These are phyloP conservation scores for Agelaius phoeniceus DNA, from an alignment of 2,113 vertebrate genomes.

Conservation along the genomic window DNA sequence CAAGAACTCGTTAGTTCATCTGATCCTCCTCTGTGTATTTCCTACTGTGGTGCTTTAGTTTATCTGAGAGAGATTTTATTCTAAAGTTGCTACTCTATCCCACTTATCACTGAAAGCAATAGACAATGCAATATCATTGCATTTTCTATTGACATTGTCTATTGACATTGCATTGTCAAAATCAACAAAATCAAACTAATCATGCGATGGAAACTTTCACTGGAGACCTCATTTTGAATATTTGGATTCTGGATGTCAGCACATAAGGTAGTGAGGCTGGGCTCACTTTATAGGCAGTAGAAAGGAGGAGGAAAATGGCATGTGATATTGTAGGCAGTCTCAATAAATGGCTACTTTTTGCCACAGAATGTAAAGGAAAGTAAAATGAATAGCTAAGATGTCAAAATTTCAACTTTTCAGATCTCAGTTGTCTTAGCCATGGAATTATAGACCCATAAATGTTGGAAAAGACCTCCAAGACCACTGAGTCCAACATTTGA, in stretches of 20 bases:
- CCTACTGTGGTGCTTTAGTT: neutral
- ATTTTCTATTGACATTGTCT: neutral
- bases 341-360: neutral
- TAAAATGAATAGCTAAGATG: neutral
- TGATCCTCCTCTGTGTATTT: neutral
- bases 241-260: neutral
- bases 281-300: neutral
- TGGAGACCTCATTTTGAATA: neutral
- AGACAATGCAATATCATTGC: neutral
- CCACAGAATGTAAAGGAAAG: neutral
- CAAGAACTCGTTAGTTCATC: fast-evolving
- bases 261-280: neutral
- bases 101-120: neutral
- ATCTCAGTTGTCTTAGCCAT: neutral
- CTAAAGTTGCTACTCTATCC: neutral
- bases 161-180: neutral
- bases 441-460: neutral
- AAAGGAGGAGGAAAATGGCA: neutral
- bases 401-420: neutral
- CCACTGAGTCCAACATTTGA: neutral
- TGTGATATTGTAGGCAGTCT: neutral
- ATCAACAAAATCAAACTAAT: neutral
- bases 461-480: neutral
- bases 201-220: neutral
- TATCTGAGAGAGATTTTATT: neutral